Conservation (phyloP, 2,888 invertebrate genomes). For the Hirtodrosophila trivittata region DNA sequence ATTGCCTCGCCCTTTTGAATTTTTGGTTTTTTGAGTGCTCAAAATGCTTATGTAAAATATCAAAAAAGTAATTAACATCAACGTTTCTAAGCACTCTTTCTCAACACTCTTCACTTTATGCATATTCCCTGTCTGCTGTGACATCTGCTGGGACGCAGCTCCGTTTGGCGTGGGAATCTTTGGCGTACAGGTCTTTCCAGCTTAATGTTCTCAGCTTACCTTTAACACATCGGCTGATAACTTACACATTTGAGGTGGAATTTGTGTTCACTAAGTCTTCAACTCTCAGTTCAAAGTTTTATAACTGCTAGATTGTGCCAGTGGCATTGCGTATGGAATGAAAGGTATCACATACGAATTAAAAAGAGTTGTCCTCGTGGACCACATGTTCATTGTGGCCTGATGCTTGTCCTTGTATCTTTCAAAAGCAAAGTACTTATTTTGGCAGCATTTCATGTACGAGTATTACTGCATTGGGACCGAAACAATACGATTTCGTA, state of each 20-base stretch:
- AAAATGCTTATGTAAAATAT: conserved; percentile 61
- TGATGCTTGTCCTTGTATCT: not conserved
- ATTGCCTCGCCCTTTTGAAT: conserved; percentile 61
- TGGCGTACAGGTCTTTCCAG: conserved; percentile 47
- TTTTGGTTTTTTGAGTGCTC: conserved; percentile 37
- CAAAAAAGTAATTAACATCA: conserved; percentile 62
- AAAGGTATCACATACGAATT: too few species aligned
- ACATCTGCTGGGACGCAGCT: conserved; percentile 22
- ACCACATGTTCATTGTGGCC: too few species aligned
- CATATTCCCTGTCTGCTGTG: conserved; percentile 31
- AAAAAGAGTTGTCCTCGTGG: too few species aligned
- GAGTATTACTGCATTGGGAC: too few species aligned
- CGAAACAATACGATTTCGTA: too few species aligned
- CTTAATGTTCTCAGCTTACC: too few species aligned
- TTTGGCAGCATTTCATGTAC: too few species aligned
- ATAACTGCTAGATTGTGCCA: too few species aligned
- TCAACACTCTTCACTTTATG: conserved; percentile 44
- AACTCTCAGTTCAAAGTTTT: too few species aligned
- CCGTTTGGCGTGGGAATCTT: conserved; percentile 62
- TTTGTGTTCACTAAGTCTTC: too few species aligned
- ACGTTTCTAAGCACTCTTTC: conserved; percentile 53
- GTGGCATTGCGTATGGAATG: too few species aligned
- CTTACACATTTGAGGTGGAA: conserved; percentile 9
- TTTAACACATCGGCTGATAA: conserved; percentile 32
- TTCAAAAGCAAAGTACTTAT: not conserved